Percentiles rank a stretch among this genome's conserved stretches.
These are phyloP conservation scores for Epinephelus fuscoguttatus DNA, from an alignment of 2,113 vertebrate genomes.

Conservation along the genomic window DNA sequence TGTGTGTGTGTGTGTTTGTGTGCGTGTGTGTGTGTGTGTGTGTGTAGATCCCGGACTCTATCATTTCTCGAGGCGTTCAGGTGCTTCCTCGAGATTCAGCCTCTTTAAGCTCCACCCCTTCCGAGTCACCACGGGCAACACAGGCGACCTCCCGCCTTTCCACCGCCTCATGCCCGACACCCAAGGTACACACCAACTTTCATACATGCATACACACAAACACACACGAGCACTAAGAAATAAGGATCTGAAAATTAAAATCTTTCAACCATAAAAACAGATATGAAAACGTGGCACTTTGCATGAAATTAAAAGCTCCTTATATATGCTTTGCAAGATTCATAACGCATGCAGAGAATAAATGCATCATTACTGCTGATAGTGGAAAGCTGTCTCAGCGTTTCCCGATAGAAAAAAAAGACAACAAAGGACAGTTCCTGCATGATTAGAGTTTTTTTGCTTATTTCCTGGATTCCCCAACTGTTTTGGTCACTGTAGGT, in stretches of 20 bases:
- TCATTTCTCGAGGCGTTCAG: slow-evolving; percentile 99
- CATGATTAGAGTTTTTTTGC: slow-evolving; percentile 39
- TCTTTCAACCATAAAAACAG: background rate
- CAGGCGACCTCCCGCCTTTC: slow-evolving; percentile 99
- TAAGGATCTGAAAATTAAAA: background rate
- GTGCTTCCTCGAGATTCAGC: slow-evolving; percentile 98
- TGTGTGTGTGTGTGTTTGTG: slow-evolving; percentile 25
- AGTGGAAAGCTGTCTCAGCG: background rate
- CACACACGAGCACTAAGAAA: background rate
- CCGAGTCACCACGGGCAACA: slow-evolving; percentile 95
- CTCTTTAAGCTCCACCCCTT: slow-evolving; percentile 98
- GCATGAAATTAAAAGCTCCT: slow-evolving; percentile 14
- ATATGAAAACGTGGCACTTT: background rate
- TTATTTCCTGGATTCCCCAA: background rate
- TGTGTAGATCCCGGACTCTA: slow-evolving; percentile 97
- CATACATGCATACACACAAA: slow-evolving; percentile 38
- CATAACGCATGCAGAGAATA: background rate
- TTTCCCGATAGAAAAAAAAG: background rate
- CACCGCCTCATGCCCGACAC: slow-evolving; percentile 98
- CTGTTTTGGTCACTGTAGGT: background rate
- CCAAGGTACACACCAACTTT: slow-evolving; percentile 91
- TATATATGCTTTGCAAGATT: slow-evolving; percentile 12
- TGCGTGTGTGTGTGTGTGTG: slow-evolving; percentile 23
- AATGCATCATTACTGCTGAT: background rate
- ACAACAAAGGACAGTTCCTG: slow-evolving; percentile 8